These are phyloP conservation scores for Agapetus fuscipes DNA, from an alignment of 2,888 invertebrate species.

Conservation along the genomic window DNA sequence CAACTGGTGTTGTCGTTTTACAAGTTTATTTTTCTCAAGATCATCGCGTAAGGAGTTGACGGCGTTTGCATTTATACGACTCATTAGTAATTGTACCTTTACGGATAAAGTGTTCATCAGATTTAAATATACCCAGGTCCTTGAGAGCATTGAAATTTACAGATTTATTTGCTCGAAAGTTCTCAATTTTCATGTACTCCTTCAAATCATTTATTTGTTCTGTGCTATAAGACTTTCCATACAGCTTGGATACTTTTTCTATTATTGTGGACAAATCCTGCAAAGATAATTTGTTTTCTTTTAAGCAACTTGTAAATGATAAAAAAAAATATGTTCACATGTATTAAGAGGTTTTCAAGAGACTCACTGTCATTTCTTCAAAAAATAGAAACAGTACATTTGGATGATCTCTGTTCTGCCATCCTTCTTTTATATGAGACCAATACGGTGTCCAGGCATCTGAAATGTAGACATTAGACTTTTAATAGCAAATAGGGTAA, in stretches of 20 bases:
- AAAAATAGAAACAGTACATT: constrained; percentile 71
- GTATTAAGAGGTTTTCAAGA: too few relatives aligned
- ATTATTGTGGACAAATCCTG: constrained; percentile 53
- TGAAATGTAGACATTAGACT: constrained; percentile 29
- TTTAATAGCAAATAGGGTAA: constrained; percentile 1
- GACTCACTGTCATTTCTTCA: constrained; percentile 65
- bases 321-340: too few relatives aligned
- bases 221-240: constrained; percentile 46
- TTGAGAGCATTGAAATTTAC: constrained; percentile 62
- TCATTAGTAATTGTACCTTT: constrained; percentile 42
- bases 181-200: constrained; percentile 68
- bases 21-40: too few relatives aligned
- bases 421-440: constrained; percentile 70
- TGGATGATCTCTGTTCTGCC: constrained; percentile 52
- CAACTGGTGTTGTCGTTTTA: too few relatives aligned
- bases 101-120: constrained; percentile 56
- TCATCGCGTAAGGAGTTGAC: too few relatives aligned
- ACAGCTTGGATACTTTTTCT: constrained; percentile 49
- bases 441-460: constrained; percentile 71
- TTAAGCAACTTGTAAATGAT: too few relatives aligned
- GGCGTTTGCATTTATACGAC: too few relatives aligned
- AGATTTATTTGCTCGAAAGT: constrained; percentile 71
- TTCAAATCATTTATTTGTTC: constrained; percentile 52
- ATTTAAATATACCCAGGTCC: constrained; percentile 48
- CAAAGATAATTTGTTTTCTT: too few relatives aligned